phyloP scores from a whole-genome alignment of 2,113 vertebrate species.

The Chauna torquata region DNA sequence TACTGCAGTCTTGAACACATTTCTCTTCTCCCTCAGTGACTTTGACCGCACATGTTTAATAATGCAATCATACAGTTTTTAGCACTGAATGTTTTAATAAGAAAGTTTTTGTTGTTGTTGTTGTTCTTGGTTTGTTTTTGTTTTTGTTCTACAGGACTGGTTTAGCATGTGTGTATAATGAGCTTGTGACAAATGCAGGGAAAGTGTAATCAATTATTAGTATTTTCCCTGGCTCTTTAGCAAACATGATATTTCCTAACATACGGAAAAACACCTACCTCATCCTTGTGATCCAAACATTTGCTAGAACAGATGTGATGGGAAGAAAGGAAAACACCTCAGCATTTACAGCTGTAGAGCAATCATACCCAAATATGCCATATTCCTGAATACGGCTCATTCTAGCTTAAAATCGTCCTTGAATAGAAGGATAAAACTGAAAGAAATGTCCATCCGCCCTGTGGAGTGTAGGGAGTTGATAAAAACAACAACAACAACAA shows the following conservation, averaged over 20 bases:
- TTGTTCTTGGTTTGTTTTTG: neutral
- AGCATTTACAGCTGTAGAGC: neutral
- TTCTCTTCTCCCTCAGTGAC: neutral
- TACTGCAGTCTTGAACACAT: neutral
- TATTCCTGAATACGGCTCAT: too few relatives aligned
- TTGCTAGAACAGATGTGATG: neutral
- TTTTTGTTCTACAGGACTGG: neutral
- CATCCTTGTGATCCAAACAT: too few relatives aligned
- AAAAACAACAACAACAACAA: too few relatives aligned
- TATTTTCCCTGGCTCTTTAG: neutral
- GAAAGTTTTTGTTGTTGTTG: too few relatives aligned
- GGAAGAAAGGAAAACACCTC: neutral
- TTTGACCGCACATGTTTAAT: neutral
- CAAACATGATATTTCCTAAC: neutral
- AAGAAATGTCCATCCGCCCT: neutral
- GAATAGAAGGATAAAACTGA: neutral
- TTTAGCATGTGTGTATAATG: neutral
- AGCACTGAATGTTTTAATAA: too few relatives aligned
- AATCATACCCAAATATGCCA: accelerated
- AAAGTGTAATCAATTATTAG: neutral
- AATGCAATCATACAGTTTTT: accelerated
- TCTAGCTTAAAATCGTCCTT: neutral
- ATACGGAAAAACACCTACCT: neutral
- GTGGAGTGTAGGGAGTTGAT: neutral
- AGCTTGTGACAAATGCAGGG: neutral